Evolutionary conservation across 2,888 invertebrate species (phyloP), one percentile per base, ranked within the genome.

Genomic region (Macrosiphum euphorbiae): DNA sequence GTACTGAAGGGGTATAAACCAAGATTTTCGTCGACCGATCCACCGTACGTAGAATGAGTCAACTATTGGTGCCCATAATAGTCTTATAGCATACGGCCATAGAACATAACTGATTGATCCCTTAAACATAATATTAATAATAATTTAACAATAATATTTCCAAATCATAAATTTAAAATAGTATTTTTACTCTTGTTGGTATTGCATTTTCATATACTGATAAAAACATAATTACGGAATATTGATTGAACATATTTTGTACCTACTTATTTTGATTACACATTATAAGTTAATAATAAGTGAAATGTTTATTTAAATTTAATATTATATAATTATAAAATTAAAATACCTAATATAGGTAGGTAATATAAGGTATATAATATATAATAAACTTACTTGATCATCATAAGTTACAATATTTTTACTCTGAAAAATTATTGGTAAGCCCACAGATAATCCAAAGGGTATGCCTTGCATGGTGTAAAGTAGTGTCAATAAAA

Each of bases 31-130:
- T 50, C 99, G 96, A 0, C 99, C 99, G 96, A 99, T 98, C 95
- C 97, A 96, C 24, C 97, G 96, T 95, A 97, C 97, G 96, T 98
- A 99, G 88, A 99, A 96, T 0, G 99, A 98, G 96, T 99, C 99
- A 8, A 99, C 99, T 95, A 99, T 97, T 3, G 99, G 99, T 0
- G 99, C 99, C 99, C 99, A 99, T 93, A 99, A 96, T 86, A 99
- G 96, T 96, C 99, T 99, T 87, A 99, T 95, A 95, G 97, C 97
- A 95, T 98, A 98, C 0, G 99, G 99, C 99, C 99, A 99, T 95
- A 97, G 97, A 0, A 98, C 98, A 95, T 99, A 98, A 96, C 99
- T 99, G 96, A 99, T 98, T 96, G 98, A 98, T 35, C 98, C 98
- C 97, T 98, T 96, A 95, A 96, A 96, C 20, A 85, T 84, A 67